Evolutionary conservation across 2,113 vertebrate genomes (phyloP).

Genomic region (Hypanus sabinus): DNA sequence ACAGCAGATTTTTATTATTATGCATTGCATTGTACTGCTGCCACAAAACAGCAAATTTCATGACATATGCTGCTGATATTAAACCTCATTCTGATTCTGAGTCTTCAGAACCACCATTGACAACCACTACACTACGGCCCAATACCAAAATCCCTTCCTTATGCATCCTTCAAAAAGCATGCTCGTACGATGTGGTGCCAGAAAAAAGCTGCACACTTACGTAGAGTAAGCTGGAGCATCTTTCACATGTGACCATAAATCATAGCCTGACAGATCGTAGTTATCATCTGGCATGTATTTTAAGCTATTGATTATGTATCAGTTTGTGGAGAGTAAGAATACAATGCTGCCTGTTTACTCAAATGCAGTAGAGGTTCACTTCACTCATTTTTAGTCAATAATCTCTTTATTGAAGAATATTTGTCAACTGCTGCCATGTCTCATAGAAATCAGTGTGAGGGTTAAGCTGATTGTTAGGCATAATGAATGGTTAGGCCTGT

Average conservation of each 20-base stretch:
- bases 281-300: not conserved
- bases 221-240: not conserved
- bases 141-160: not conserved
- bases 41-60: too few relatives aligned
- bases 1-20: too few relatives aligned
- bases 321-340: not conserved
- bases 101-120: too few relatives aligned
- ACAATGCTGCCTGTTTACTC: not conserved
- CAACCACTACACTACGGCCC: too few relatives aligned
- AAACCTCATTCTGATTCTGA: too few relatives aligned
- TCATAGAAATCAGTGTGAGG: not conserved
- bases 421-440: not conserved
- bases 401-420: not conserved
- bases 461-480: not conserved
- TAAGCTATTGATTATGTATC: not conserved
- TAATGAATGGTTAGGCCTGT: not conserved
- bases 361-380: slow-evolving; percentile 10
- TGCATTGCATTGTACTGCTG: too few relatives aligned
- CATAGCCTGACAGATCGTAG: not conserved
- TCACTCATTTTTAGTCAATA: not conserved
- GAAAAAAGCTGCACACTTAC: not conserved
- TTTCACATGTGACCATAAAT: not conserved
- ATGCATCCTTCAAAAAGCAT: not conserved
- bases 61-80: too few relatives aligned
- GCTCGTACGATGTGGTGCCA: not conserved